phyloP scores from a whole-genome alignment of 2,113 vertebrate species.

The Bettongia penicillata region DNA sequence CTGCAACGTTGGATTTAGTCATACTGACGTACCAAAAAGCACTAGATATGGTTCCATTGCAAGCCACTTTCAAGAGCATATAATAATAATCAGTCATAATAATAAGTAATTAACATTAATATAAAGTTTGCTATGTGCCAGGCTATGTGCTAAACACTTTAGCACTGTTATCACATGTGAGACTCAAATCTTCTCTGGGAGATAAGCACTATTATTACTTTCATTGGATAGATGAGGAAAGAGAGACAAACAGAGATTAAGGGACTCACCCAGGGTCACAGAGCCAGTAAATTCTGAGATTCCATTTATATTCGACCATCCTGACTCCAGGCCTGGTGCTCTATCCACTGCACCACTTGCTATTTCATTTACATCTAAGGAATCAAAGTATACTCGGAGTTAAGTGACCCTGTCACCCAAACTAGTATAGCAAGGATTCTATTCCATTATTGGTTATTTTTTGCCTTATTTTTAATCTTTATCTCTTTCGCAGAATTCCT shows the following conservation, averaged over 20 bases:
- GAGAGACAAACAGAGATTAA: too few species aligned
- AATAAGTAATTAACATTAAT: too few species aligned
- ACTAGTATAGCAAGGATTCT: accelerated
- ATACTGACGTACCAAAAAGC: background rate
- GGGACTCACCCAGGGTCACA: too few species aligned
- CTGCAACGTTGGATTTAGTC: background rate
- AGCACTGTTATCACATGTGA: too few species aligned
- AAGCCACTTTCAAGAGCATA: background rate
- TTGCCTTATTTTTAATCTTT: background rate
- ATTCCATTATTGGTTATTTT: background rate
- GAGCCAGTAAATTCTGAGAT: background rate
- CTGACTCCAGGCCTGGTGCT: background rate
- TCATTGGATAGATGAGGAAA: too few species aligned
- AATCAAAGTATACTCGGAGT: background rate
- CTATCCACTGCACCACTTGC: background rate
- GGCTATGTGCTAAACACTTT: too few species aligned
- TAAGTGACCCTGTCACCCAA: background rate
- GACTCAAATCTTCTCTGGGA: too few species aligned
- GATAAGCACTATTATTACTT: too few species aligned
- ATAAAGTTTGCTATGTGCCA: too few species aligned
- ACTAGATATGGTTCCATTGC: accelerated
- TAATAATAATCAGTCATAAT: too few species aligned
- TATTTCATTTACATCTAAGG: accelerated
- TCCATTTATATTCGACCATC: background rate
- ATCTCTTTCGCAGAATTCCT: background rate